phyloP scores from a whole-genome alignment of 1,140 invertebrate species.

The Stenopsyche tienmushanensis region DNA sequence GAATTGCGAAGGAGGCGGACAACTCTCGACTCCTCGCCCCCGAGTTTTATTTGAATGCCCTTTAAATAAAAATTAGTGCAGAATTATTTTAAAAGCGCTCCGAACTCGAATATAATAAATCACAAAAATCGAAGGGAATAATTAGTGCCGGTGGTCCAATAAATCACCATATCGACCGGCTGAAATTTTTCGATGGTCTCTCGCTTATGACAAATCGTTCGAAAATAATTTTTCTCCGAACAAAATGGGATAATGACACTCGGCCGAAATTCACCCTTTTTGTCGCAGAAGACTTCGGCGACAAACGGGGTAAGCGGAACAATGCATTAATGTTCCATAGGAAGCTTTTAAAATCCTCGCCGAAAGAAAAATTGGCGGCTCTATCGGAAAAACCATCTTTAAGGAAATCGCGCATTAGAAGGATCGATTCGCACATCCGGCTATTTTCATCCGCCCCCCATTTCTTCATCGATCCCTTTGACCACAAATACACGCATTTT shows the following conservation, averaged over 20 bases:
- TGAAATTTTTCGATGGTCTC: too few relatives aligned
- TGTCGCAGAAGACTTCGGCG: background rate
- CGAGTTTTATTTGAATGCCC: too few relatives aligned
- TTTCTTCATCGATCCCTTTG: background rate
- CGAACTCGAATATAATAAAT: too few relatives aligned
- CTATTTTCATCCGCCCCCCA: background rate
- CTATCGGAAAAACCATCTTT: constrained; percentile 4
- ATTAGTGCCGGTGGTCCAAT: too few relatives aligned
- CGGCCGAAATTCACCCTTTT: background rate
- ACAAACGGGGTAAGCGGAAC: constrained; percentile 7
- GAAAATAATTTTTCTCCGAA: too few relatives aligned
- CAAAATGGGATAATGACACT: constrained; percentile 6
- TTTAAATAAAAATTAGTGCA: too few relatives aligned
- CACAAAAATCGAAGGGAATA: background rate
- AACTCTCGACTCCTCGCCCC: too few relatives aligned
- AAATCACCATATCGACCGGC: too few relatives aligned
- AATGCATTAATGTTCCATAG: constrained; percentile 7
- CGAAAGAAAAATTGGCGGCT: constrained; percentile 5
- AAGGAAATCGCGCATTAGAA: background rate
- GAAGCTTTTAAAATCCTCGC: constrained; percentile 7
- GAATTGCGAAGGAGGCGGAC: too few relatives aligned
- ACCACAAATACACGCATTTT: background rate
- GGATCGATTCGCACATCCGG: background rate
- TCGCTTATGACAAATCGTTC: too few relatives aligned
- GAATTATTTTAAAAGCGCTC: too few relatives aligned